Base-by-base conservation (phyloP, 1,140 invertebrate genomes). In the Bombus turneri region DNA sequence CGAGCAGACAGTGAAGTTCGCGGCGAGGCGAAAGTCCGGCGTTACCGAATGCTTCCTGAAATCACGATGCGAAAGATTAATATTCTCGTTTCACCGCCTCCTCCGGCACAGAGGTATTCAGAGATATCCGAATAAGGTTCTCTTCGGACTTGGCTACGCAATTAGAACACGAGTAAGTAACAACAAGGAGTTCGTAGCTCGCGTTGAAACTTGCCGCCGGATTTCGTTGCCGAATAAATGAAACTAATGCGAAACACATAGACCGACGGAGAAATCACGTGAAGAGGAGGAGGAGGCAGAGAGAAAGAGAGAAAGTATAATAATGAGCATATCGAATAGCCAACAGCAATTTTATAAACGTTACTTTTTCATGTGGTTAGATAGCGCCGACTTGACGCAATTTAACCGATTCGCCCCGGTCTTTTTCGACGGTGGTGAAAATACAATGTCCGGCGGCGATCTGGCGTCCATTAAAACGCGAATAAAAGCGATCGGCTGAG, bases 51-150 rank as follows among this genome's bases (percentile, higher is more conserved):
- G 79, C 68, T 80, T 85, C 62, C 39, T 71, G 77, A n/a, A 73
- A 85, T 80, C 77, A 31, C 68, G 66, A 59, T 39, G 39, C 41
- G 77, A 85, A 85, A 73, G 77, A 85, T 85, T 85, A 85, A 85
- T 85, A 85, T 80, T 85, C 83, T 64, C 83, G 77, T 80, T 85
- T 84, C 66, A 37, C 69, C 43, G 39, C 34, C 25, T 72, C 9
- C 83, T 57, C 2, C 28, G 43, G 13, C n/a, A 25, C 3, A 22
- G 73, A 64, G 43, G 31, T 28, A 72, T 64, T 85, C 83, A 80
- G 18, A 85, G 76, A 80, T 72, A 80, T 34, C 68, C 77, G 34
- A 22, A 31, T 64, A 25, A 15, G 47, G 39, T 68, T 37, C 41
- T 57, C 41, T 22, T 71, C 57, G 83, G 41, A 80, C 77, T 73